Percentiles rank a stretch among this genome's conserved stretches.
Conservation (phyloP, 2,113 vertebrate genomes). For the Ptilonorhynchus violaceus region DNA sequence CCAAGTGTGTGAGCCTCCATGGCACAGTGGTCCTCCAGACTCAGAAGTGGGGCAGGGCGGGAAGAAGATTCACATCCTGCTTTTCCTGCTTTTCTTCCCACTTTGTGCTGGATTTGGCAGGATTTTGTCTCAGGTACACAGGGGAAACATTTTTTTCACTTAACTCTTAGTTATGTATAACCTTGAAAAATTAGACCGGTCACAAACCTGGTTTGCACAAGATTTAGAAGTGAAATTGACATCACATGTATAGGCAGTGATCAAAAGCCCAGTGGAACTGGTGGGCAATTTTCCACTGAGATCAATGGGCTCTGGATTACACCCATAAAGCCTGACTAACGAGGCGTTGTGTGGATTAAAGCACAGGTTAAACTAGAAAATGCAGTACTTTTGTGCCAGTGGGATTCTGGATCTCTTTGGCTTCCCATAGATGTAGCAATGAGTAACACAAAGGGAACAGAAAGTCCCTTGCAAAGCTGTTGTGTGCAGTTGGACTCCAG, state of each 20-base stretch:
- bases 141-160: neutral
- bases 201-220: neutral
- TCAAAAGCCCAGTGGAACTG: neutral
- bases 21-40: neutral
- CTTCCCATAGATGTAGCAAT: neutral
- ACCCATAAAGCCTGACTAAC: conserved; percentile 19
- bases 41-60: neutral
- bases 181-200: neutral
- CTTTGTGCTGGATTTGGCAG: neutral
- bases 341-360: conserved; percentile 21
- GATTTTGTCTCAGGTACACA: neutral
- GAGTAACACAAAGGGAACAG: neutral
- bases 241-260: neutral
- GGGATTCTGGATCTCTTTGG: conserved; percentile 5
- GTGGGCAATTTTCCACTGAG: conserved; percentile 14
- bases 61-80: neutral
- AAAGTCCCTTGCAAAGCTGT: neutral
- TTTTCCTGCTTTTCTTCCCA: neutral
- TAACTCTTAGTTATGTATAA: neutral
- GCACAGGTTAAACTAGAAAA: conserved; percentile 20
- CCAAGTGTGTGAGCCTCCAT: conserved; percentile 21
- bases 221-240: conserved; percentile 25
- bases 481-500: neutral
- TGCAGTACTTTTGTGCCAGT: neutral
- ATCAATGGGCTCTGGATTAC: conserved; percentile 38